Evolutionary conservation across 1,140 invertebrate species (phyloP), one percentile per base, ranked within the genome.

Genomic region (Ganaspis sp.): DNA sequence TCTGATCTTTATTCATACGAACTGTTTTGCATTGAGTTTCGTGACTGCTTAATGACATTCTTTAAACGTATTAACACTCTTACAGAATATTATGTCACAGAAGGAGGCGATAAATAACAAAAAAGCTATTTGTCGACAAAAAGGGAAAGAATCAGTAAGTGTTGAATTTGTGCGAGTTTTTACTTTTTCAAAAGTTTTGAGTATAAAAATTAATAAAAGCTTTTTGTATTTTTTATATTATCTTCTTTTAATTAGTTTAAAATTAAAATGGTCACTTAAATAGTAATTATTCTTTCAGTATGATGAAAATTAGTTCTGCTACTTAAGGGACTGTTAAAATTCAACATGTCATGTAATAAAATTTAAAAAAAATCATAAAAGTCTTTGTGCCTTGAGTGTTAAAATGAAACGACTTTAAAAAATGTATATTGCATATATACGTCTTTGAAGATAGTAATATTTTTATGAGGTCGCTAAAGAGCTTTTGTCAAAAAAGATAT

Each of bases 391-490:
- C 17, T 49, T 0, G 29, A 4, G 54, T 64, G 23, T 12, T 26
- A 26, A 58, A 23, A 26, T 26, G 21, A 29, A 15, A 26, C 23
- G 9, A 58, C 23, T 11, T 58, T 12, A 26, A 23, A 21, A 26
- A 15, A 58, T 4, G 23, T 29, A n/a, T 29, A 29, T 5, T 26
- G 23, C 4, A n/a, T 34, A 34, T 15, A 64, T 26, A 12, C 23
- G 15, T 75, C 17, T 38, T 49, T 40, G 23, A 49, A 49, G 15
- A 49, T 49, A 49, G 45, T 49, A 49, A 54, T 69, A 37, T 75
- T 75, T 49, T 75, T 70, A 70, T 21, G 64, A 54, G 34, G 74
- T 54, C 54, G 54, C 54, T 34, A 37, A 75, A 64, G 58, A 29
- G 21, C 58, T 15, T 29, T 64, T 29, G 58, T 9, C 58, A 26